Conservation (phyloP, 2,113 vertebrate species). For the Vireo altiloquus region DNA sequence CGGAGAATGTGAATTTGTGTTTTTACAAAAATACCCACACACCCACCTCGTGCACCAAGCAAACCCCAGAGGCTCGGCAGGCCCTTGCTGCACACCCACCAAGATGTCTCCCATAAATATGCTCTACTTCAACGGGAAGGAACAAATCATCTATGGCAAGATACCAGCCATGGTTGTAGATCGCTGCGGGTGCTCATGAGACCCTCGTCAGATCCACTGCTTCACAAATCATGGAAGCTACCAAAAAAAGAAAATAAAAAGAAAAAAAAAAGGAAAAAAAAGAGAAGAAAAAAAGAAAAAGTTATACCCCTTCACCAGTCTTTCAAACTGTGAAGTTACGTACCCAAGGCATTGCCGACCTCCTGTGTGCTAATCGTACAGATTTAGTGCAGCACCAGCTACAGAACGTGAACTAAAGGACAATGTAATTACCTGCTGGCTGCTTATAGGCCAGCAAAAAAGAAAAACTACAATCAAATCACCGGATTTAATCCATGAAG, state of each 20-base stretch:
- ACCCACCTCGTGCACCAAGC: slow-evolving; percentile 97
- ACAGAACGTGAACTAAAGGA: slow-evolving; percentile 62
- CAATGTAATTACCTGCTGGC: slow-evolving; percentile 17
- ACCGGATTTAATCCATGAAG: slow-evolving; percentile 9
- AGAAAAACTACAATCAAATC: slow-evolving; percentile 55
- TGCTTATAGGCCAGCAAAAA: slow-evolving; percentile 60
- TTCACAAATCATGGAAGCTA: slow-evolving; percentile 30
- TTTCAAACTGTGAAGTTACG: slow-evolving; percentile 74
- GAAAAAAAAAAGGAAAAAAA: too few relatives aligned
- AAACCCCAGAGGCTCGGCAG: slow-evolving; percentile 89
- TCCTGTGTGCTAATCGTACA: not conserved
- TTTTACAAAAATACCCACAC: slow-evolving; percentile 97
- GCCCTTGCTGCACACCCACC: slow-evolving; percentile 96
- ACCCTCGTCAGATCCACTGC: not conserved
- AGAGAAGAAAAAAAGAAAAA: not conserved
- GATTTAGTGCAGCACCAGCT: slow-evolving; percentile 53
- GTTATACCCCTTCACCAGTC: slow-evolving; percentile 42
- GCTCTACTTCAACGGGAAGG: slow-evolving; percentile 95
- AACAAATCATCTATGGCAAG: slow-evolving; percentile 98
- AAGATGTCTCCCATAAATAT: slow-evolving; percentile 99
- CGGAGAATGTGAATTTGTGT: slow-evolving; percentile 96
- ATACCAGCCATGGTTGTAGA: slow-evolving; percentile 99
- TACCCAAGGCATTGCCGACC: slow-evolving; percentile 48
- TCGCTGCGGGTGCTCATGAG: slow-evolving; percentile 96
- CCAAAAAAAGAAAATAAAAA: not conserved